Evolutionary conservation across 1,140 invertebrate genomes (phyloP), one percentile per base, ranked within the genome.

Genomic region (Drosophila sturtevanti): DNA sequence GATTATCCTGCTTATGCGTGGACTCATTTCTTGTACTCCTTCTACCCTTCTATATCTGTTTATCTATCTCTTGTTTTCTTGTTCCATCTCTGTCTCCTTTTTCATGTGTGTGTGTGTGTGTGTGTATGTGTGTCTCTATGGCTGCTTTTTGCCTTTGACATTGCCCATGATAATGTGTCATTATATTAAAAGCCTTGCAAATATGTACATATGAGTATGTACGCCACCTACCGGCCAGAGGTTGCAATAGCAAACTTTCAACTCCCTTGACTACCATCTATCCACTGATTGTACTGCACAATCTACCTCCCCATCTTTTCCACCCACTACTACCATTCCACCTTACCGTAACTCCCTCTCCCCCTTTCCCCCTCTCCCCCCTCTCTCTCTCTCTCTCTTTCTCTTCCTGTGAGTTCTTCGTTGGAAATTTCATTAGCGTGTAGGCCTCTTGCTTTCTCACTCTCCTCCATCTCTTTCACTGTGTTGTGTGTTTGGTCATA

Each of bases 111-210:
- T 31, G 27, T 31, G 27, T 31, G 27, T 31, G 24, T 24, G 1
- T 24, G 4, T 24, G 4, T 9, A 6, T 41, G 58, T 48, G 18
- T 58, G 55, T 70, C 38, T 41, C 56, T 48, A 48, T 48, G 16
- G 2, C 41, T 52, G 55, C 34, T 37, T 69, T 22, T 24, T 68
- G 63, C 74, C 73, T 85, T 85, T 85, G 80, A 85, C 77, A 64
- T 66, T 51, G 65, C 56, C 63, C 73, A 74, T 80, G 77, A 80
- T 84, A 82, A 89, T 87, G 80, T 89, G 77, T 89, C 84, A 89
- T 89, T 89, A 89, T 72, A 89, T 84, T 89, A 84, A 89, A 84
- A 89, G 84, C 85, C 75, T 78, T 74, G 84, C 73, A 89, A 89
- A 84, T 78, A 48, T 48, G 41, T 48, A 48, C 41, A 48, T 21